Evolutionary conservation across 2,797 vertebrate genomes (phyloP), one percentile per base, ranked within the genome.

Genomic region (Labeo calbasu): DNA sequence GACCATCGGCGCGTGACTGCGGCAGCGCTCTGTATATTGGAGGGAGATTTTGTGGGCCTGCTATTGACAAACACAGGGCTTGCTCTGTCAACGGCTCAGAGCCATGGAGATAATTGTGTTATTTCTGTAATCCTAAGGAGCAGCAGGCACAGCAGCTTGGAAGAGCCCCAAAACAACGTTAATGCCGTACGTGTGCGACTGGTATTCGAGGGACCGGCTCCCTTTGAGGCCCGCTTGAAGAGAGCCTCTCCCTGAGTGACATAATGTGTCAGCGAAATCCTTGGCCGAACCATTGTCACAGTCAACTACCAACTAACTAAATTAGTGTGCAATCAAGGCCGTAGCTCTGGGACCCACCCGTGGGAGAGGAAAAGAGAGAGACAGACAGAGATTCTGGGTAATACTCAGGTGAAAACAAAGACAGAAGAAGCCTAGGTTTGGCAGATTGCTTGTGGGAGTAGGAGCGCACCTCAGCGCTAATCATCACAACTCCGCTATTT

Each of bases 401-500:
- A 77, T 70, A 17, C 69, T 70, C 40, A 86, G 77, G 85, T 84
- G 72, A 77, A 88, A 84, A 77, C 86, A 86, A 77, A 59, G 79
- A 84, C 78, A 85, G 68, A 85, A 79, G 82, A 81, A 79, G 87
- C 40, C 83, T 89, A 14, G 71, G 77, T 87, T 70, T 81, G 68
- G 66, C 69, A 79, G 43, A 77, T 91, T 87, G 84, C 89, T 91
- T 92, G 75, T 90, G 88, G 89, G 89, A 92, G 90, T 88, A 81
- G 83, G 88, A 85, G 69, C 84, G 85, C 86, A 89, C 91, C 92
- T 91, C 87, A 84, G 86, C 87, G 84, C 91, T 95, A 95, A 95
- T 95, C 93, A 94, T 93, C 91, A 90, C 91, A 92, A 93, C 92
- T 89, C 90, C 83, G 90, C 91, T 91, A 92, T 92, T 91, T 89